phyloP scores from a whole-genome alignment of 2,888 invertebrate species.

The Leptopilina drosophilae region DNA sequence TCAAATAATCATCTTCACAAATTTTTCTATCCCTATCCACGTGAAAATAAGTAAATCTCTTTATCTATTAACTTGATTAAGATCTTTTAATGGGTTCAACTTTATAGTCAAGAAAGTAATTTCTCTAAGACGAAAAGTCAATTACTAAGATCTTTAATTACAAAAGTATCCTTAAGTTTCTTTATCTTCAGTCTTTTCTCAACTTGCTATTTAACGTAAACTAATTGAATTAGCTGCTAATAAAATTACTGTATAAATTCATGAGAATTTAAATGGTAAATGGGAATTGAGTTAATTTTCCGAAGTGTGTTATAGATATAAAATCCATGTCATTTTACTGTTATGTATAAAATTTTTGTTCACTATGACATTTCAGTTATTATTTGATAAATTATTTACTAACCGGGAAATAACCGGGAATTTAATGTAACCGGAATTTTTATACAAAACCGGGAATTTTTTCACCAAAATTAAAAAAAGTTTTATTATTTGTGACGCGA shows the following conservation, averaged over 20 bases:
- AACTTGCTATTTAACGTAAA: slow-evolving; percentile 41
- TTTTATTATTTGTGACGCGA: too few relatives aligned
- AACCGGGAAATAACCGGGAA: too few relatives aligned
- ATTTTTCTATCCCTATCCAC: not conserved
- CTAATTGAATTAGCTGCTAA: not conserved
- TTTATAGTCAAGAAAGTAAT: not conserved
- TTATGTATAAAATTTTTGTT: too few relatives aligned
- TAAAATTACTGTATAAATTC: not conserved
- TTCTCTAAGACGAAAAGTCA: slow-evolving; percentile 54
- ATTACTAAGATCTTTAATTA: slow-evolving; percentile 60
- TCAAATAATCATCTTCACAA: not conserved
- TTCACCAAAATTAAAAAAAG: too few relatives aligned
- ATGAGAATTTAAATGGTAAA: not conserved
- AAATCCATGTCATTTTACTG: too few relatives aligned
- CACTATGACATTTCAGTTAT: too few relatives aligned
- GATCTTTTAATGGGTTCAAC: not conserved
- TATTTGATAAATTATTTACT: too few relatives aligned
- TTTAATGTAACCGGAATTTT: too few relatives aligned
- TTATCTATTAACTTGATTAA: slow-evolving; percentile 8
- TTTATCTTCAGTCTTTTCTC: slow-evolving; percentile 45
- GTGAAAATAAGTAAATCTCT: slow-evolving; percentile 24
- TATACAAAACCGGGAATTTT: too few relatives aligned
- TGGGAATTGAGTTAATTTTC: too few relatives aligned
- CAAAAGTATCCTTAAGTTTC: slow-evolving; percentile 55
- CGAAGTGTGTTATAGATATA: too few relatives aligned